Evolutionary conservation across 2,113 vertebrate species (phyloP).

Genomic region (Caranx melampygus): DNA sequence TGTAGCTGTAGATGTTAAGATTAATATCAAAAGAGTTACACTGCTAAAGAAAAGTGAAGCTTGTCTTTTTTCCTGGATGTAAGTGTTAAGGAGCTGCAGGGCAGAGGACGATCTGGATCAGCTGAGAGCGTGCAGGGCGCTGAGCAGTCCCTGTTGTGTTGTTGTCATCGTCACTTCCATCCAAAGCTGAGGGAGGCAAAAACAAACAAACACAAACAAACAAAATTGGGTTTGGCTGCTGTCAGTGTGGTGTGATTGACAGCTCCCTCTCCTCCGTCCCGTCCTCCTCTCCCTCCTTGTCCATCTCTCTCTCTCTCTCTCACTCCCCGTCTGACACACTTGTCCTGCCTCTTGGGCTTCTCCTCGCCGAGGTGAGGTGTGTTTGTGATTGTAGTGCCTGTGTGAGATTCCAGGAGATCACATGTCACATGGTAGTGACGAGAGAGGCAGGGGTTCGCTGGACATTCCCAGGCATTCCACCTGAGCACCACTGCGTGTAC

Average conservation of each 20-base stretch:
- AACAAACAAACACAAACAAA: conserved; percentile 74
- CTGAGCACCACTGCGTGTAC: conserved; percentile 32
- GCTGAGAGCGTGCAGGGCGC: conserved; percentile 21
- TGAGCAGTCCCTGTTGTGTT: background rate
- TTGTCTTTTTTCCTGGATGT: conserved; percentile 25
- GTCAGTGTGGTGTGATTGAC: conserved; percentile 69
- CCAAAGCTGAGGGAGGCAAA: conserved; percentile 35
- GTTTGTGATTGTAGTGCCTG: conserved; percentile 78
- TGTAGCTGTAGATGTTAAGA: conserved; percentile 27
- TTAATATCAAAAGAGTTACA: background rate
- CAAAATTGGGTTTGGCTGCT: conserved; percentile 47
- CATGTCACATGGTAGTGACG: conserved; percentile 79
- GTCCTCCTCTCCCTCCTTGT: conserved; percentile 11
- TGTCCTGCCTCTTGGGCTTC: conserved; percentile 39
- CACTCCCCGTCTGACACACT: conserved; percentile 41
- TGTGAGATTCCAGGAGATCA: conserved; percentile 84
- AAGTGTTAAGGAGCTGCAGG: conserved; percentile 35
- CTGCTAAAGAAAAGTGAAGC: background rate
- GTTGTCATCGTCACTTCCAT: conserved; percentile 34
- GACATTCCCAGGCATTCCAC: conserved; percentile 71
- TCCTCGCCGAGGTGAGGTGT: conserved; percentile 72
- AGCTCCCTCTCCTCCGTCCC: conserved; percentile 50
- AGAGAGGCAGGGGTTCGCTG: conserved; percentile 62
- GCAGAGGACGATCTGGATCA: conserved; percentile 51
- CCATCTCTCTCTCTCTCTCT: conserved; percentile 5